Evolutionary conservation across 2,888 invertebrate species (phyloP), one percentile per base, ranked within the genome.

Genomic region (Cabera pusaria): DNA sequence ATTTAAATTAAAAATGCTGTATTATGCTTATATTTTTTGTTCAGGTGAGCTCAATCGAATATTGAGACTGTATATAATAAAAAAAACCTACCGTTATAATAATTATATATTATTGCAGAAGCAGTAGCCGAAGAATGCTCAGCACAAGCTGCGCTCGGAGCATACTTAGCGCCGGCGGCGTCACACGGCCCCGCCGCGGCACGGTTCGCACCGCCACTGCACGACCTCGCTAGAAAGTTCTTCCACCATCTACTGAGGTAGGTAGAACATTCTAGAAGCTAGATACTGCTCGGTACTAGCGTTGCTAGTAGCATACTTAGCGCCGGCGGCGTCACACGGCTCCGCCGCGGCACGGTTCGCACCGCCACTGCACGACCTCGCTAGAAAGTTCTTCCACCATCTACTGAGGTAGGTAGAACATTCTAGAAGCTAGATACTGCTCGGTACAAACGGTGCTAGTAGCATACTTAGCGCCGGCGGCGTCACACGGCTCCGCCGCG

Each of bases 301-400:
- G 50, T 94, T 96, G 5, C 78, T 98, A 9, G 96, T 96, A 17
- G 93, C 94, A 44, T 97, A 93, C 79, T 93, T 95, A 63, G 92
- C 93, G 17, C 93, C 96, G 1, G 74, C 91, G 7, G 91, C 92
- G 17, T 93, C 96, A 5, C 89, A 91, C 11, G 88, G 92, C 23
- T 90, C 93, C 0, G 82, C 94, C 23, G 93, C 93, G 34, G 91
- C 92, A 46, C 91, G 93, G 2, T 96, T 93, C 74, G 93, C 94
- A 21, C 94, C 93, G 70, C 91, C 95, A 69, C 91, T 97, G 4
- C 92, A 94, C 56, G 94, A 96, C 69, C 88, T 98, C 19, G 97
- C 97, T 0, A 90, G 97, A 54, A 90, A 96, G 56, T 97, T 96
- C 85, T 97, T 96, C 70, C 96, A 97, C 69, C 95, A 95, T 64